Conservation (phyloP, 2,797 vertebrate species). For the Sebastes matsubarae region DNA sequence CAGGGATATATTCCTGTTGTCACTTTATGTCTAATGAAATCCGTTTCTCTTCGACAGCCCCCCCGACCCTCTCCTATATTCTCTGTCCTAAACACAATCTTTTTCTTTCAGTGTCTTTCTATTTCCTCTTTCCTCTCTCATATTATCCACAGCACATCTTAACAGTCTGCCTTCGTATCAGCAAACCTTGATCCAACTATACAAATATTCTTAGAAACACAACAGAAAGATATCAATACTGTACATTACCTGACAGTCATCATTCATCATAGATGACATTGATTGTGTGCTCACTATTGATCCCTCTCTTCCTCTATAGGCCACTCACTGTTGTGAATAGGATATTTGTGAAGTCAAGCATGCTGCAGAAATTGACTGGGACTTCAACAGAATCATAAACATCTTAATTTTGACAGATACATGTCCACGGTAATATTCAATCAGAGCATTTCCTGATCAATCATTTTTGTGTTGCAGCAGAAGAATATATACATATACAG, state of each 20-base stretch:
- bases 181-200: not conserved
- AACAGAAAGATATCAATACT: slow-evolving; percentile 17
- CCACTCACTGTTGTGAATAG: not conserved
- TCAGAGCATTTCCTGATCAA: slow-evolving; percentile 20
- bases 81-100: not conserved
- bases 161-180: not conserved
- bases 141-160: not conserved
- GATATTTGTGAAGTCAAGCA: slow-evolving; percentile 20
- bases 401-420: slow-evolving; percentile 39
- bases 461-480: not conserved
- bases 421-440: not conserved
- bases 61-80: not conserved
- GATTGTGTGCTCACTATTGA: slow-evolving; percentile 38
- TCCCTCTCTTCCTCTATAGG: slow-evolving; percentile 4
- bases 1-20: slow-evolving; percentile 50
- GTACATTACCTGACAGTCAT: slow-evolving; percentile 23
- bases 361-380: slow-evolving; percentile 22
- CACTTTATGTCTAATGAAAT: slow-evolving; percentile 57
- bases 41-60: slow-evolving; percentile 9
- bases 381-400: slow-evolving; percentile 19
- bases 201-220: not conserved
- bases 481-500: not conserved
- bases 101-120: not conserved
- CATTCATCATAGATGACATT: slow-evolving; percentile 26
- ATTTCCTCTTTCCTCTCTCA: slow-evolving; percentile 1